These are phyloP conservation scores for Passerculus sandwichensis DNA, from an alignment of 2,797 vertebrate species.

Conservation along the genomic window DNA sequence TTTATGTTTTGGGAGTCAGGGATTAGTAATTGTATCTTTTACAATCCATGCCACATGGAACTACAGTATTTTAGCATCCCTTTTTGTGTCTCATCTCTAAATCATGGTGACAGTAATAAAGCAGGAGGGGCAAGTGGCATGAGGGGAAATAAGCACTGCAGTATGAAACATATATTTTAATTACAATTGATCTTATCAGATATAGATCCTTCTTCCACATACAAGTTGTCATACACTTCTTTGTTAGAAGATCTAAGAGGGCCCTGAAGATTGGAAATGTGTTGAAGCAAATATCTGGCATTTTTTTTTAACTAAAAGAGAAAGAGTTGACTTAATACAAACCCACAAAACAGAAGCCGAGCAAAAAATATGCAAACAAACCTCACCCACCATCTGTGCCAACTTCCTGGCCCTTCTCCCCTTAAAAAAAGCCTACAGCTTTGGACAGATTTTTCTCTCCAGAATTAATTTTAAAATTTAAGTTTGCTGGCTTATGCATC, in stretches of 20 bases:
- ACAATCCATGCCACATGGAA: neutral
- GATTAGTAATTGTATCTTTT: neutral
- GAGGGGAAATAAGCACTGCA: neutral
- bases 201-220: neutral
- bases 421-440: neutral
- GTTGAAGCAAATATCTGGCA: neutral
- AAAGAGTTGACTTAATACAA: neutral
- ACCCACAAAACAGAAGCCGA: neutral
- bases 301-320: neutral
- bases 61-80: neutral
- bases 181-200: neutral
- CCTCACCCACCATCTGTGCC: neutral
- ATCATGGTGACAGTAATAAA: neutral
- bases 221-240: neutral
- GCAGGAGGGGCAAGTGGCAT: neutral
- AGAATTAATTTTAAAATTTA: neutral
- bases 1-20: neutral
- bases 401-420: neutral
- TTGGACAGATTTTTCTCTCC: neutral
- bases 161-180: neutral
- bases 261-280: neutral
- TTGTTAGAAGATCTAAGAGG: neutral
- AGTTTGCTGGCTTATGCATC: neutral
- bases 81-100: neutral
- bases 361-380: neutral